Conservation (phyloP, 1,140 invertebrate species). For the Rhyzopertha dominica region DNA sequence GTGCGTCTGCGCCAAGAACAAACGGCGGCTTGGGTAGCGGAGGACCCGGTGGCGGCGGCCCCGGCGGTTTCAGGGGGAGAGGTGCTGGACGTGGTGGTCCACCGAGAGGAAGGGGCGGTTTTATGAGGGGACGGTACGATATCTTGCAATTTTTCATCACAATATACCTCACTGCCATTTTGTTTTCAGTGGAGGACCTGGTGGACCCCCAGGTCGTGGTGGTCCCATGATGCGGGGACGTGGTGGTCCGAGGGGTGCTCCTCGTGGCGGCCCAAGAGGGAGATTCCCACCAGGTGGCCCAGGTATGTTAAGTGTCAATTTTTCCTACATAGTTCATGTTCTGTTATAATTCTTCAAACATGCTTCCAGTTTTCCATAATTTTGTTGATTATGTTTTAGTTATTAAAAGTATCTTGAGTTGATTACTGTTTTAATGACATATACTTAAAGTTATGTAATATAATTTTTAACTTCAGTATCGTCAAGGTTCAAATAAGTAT, state of each 20-base stretch:
- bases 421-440: too few relatives aligned
- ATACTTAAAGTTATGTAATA: too few relatives aligned
- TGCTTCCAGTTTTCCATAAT: not conserved
- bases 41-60: slow-evolving; percentile 11
- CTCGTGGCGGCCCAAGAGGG: too few relatives aligned
- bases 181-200: slow-evolving; percentile 22
- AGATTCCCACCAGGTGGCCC: slow-evolving; percentile 19
- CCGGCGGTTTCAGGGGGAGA: slow-evolving; percentile 14
- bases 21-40: too few relatives aligned
- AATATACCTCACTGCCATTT: too few relatives aligned
- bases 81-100: slow-evolving; percentile 18
- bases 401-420: slow-evolving; percentile 14
- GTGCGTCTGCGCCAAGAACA: not conserved
- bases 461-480: too few relatives aligned
- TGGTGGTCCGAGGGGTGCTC: slow-evolving; percentile 24
- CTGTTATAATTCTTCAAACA: not conserved
- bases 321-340: slow-evolving; percentile 8
- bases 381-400: not conserved
- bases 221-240: slow-evolving; percentile 27
- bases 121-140: slow-evolving; percentile 17
- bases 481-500: too few relatives aligned
- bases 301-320: slow-evolving; percentile 12
- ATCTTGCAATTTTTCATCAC: too few relatives aligned
- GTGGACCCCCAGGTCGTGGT: slow-evolving; percentile 21
- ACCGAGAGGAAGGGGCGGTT: slow-evolving; percentile 22